Evolutionary conservation across 1,140 invertebrate genomes (phyloP).

Genomic region (Drosophila sechellia): DNA sequence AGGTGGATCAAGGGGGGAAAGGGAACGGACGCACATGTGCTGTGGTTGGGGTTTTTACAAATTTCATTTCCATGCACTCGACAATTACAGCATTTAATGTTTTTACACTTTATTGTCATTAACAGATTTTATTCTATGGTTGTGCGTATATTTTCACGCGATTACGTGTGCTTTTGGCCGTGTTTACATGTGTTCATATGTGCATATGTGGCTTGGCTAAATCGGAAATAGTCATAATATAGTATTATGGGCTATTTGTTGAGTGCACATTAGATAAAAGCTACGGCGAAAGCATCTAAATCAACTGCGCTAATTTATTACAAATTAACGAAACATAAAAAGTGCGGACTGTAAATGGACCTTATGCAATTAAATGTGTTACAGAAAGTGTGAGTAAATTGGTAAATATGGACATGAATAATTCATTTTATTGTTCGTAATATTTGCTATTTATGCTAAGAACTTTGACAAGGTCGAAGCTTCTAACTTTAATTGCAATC

Average conservation of each 20-base stretch:
- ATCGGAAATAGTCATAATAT: slow-evolving; percentile 35
- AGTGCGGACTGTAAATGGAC: slow-evolving; percentile 8
- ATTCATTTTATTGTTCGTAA: neutral
- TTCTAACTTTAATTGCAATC: no score
- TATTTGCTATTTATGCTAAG: no score
- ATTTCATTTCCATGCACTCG: slow-evolving; percentile 47
- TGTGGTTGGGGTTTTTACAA: slow-evolving; percentile 39
- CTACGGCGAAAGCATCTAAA: slow-evolving; percentile 40
- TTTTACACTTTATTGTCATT: slow-evolving; percentile 65
- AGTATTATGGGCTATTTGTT: slow-evolving; percentile 37
- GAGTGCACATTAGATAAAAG: slow-evolving; percentile 51
- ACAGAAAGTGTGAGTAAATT: slow-evolving; percentile 13
- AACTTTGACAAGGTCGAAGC: neutral
- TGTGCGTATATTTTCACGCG: slow-evolving; percentile 13
- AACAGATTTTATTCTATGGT: slow-evolving; percentile 43
- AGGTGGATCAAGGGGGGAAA: neutral
- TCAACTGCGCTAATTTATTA: slow-evolving; percentile 26
- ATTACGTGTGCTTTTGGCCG: slow-evolving; percentile 29
- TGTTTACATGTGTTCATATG: slow-evolving; percentile 17
- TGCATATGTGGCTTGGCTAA: slow-evolving; percentile 22
- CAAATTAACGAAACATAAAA: slow-evolving; percentile 35
- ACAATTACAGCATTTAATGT: slow-evolving; percentile 55
- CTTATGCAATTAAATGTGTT: slow-evolving; percentile 12
- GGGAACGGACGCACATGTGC: neutral
- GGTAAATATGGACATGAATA: neutral